Evolutionary conservation across 2,888 invertebrate genomes (phyloP), one percentile per base, ranked within the genome.

Genomic region (Epinotia bilunana): DNA sequence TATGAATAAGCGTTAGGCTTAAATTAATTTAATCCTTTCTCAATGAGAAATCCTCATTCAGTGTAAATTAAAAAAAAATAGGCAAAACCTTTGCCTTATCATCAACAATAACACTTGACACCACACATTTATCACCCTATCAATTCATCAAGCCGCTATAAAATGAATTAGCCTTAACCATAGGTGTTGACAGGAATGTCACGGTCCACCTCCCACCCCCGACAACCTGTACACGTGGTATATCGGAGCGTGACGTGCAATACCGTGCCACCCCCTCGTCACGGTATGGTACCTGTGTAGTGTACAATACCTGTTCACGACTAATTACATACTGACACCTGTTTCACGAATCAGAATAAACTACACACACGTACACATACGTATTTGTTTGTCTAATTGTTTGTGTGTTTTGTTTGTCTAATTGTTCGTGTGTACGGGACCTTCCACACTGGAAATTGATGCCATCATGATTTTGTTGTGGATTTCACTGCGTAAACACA

Each of bases 201-300:
- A 78, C 67, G 78, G 73, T 78, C 62, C 62, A 69, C 43, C 60
- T 63, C 72, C 46, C 72, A 77, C 78, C 78, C 76, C 60, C 77
- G 74, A 33, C 33, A 33, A 33, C 1, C 33, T 33, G 33, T 33
- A 33, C 79, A 81, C 81, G 79, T 80, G 81, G 79, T 78, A 79
- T 78, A 79, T 72, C 79, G 74, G 49, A 77, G 68, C 81, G 77
- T 79, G 78, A 78, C 77, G 72, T 76, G 71, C 61, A 49, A 58
- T 74, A 74, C 71, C 55, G 33, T 13, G 53, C 57, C 28, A 68
- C 74, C 72, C 64, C 65, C 77, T 67, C 77, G 80, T 78, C 77
- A 79, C 76, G 80, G 78, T 80, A 77, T 67, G 72, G 79, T 75
- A 78, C 77, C 53, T 16, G 6, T 9, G 75, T 76, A 69, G 6